Base-by-base conservation (phyloP, 2,797 vertebrate species). In the Ctenosaura bakeri region DNA sequence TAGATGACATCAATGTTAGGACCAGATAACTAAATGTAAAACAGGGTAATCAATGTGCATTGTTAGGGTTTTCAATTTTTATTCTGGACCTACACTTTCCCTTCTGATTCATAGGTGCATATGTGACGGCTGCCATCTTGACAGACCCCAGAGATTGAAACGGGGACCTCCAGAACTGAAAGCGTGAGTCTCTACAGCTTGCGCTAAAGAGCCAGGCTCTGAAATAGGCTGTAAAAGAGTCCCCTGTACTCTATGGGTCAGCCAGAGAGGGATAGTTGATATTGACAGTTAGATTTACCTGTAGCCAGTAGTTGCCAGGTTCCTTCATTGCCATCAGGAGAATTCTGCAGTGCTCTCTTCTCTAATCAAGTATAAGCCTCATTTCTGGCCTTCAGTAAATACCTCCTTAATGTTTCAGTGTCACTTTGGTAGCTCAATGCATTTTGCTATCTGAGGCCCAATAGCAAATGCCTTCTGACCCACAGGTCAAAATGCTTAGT, bases 61-160 rank as follows among this genome's bases (percentile, higher is more conserved):
- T 93, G 77, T 83, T 89, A 92, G 87, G 91, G 73, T 91, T 79
- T 91, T 94, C 78, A 50, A 66, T 91, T 94, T 93, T 94, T 92
- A 91, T 94, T 89, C 76, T 86, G 93, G 83, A 78, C 77, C 85
- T 94, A 87, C 93, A 92, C n/a, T 94, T 95, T 85, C 80, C 62
- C 56, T 94, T 92, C 88, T 90, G 93, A 92, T 91, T 96, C 95
- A 93, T 86, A 94, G 83, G 88, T 73, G 87, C 83, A 89, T 91
- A 89, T 90, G 90, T 90, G 90, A 90, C 90, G 91, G 89, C 56
- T 78, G 90, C 90, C 84, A 77, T 62, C 91, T 89, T 87, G 89
- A 87, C 87, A 89, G 83, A 92, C 86, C 74, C 85, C 76, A 64
- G 85, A 89, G 74, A 42, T 85, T 92, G 86, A 90, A 90, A 89